Evolutionary conservation across 2,797 vertebrate species (phyloP).

Genomic region (Pseudomugil tenellus): DNA sequence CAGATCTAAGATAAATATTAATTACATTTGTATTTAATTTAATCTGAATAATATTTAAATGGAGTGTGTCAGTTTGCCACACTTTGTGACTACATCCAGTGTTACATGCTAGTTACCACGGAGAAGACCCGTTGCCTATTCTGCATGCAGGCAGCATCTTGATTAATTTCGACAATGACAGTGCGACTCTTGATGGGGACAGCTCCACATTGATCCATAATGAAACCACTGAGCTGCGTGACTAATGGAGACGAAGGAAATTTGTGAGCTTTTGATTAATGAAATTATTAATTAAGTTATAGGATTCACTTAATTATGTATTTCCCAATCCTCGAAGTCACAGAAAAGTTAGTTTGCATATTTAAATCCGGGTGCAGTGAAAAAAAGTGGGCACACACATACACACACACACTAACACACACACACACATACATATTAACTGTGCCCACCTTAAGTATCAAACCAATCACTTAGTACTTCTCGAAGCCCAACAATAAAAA

Average conservation of each 20-base stretch:
- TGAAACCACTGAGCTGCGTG: constrained; percentile 80
- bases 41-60: constrained; percentile 20
- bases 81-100: constrained; percentile 28
- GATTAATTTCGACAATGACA: constrained; percentile 87
- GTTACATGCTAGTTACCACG: constrained; percentile 62
- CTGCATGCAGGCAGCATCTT: constrained; percentile 81
- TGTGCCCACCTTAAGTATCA: too few relatives aligned
- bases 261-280: constrained; percentile 79
- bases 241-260: constrained; percentile 75
- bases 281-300: constrained; percentile 81
- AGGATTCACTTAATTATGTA: constrained; percentile 76
- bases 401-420: too few relatives aligned
- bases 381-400: constrained; percentile 8
- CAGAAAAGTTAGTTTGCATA: constrained; percentile 63
- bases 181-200: constrained; percentile 75
- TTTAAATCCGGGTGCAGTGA: constrained; percentile 42
- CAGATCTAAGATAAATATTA: neutral
- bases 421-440: too few relatives aligned
- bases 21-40: constrained; percentile 5
- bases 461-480: too few relatives aligned
- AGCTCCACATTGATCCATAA: constrained; percentile 84
- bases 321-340: constrained; percentile 62
- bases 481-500: too few relatives aligned
- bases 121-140: constrained; percentile 57
- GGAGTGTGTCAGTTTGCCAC: constrained; percentile 25